Base-by-base conservation (phyloP, 2,888 invertebrate species). In the Drosophila tanythrix region DNA sequence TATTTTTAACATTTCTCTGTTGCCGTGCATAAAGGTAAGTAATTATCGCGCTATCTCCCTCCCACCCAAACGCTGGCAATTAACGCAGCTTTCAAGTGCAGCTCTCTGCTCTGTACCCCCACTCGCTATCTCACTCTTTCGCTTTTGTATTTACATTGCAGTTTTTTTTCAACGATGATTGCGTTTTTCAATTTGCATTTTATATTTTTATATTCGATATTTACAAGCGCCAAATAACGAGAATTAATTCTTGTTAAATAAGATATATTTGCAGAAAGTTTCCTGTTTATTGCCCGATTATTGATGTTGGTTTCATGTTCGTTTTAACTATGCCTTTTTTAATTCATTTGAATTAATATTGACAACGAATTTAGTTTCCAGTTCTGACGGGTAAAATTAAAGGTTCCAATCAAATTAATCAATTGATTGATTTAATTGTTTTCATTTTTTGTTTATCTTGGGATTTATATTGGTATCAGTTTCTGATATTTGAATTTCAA, bases 121-220 rank as follows among this genome's bases (percentile, higher is more conserved):
- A 15, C 8, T 13, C 13, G 7, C 40, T 25, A 6, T 8, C 40
- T 25, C 5, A 0, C 40, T 25, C 31, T n/a, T 43, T 27, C 53
- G 55, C 56, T 46, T 61, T 58, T 43, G 57, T 77, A 56, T 79
- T 69, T 51, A 48, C 59, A 58, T 62, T 58, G 53, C 33, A 55
- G 48, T 33, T 40, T 36, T 65, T n/a, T 46, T 57, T 33, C 36
- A 52, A 58, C 53, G 53, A 68, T 71, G 58, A 80, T 73, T 81
- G 86, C 73, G 81, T 74, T 70, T 77, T 83, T 81, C 76, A 74
- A 83, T 79, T 79, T 70, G 62, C 68, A 74, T 81, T 70, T 57
- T 40, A 35, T 59, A 61, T 61, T 46, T 61, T 58, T 46, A 40
- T 59, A 61, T 61, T 46, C 55, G 55, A 48, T 21, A 31, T 60